A percentile compares a stretch with the other conserved stretches of the same genome.
Evolutionary conservation across 2,113 vertebrate genomes (phyloP).

Genomic region (Muntiacus muntjak): DNA sequence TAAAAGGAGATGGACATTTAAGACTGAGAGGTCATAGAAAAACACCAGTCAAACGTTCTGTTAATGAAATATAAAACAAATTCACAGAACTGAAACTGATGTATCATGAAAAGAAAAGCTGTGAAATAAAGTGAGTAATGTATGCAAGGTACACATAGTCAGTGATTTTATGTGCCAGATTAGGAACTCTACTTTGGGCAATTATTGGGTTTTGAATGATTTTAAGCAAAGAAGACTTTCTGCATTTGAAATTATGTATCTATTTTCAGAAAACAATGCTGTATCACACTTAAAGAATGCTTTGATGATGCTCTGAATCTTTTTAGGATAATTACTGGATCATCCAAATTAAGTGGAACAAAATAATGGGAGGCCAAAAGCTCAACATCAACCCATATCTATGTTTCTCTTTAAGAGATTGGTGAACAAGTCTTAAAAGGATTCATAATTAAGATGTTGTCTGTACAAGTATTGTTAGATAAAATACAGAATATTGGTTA

Average conservation of each 20-base stretch:
- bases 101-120: neutral
- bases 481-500: neutral
- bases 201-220: neutral
- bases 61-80: neutral
- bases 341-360: neutral
- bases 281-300: neutral
- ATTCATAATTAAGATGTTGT: neutral
- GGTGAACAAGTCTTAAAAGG: neutral
- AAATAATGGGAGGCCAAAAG: neutral
- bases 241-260: neutral
- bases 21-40: neutral
- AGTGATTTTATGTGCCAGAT: neutral
- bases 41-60: neutral
- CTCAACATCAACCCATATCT: neutral
- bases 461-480: neutral
- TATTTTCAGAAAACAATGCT: neutral
- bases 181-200: neutral
- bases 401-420: neutral
- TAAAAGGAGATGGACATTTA: neutral
- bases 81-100: neutral
- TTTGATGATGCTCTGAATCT: neutral
- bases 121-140: neutral
- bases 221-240: neutral
- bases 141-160: neutral
- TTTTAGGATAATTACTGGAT: neutral